These are phyloP conservation scores for Mesochorus sp. DNA, from an alignment of 2,888 invertebrate genomes.

Conservation along the genomic window DNA sequence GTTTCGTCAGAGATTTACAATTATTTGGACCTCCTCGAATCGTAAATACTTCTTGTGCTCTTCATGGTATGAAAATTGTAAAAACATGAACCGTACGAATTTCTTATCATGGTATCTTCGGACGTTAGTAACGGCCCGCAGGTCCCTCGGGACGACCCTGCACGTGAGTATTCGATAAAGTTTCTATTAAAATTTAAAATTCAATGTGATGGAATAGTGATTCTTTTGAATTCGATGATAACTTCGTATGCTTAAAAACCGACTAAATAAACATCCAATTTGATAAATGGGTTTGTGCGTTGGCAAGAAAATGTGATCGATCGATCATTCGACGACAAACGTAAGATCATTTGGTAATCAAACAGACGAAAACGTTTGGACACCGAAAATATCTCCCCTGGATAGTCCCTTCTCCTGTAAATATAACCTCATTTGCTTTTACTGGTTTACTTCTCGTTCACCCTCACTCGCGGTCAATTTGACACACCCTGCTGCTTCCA, in stretches of 20 bases:
- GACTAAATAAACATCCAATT: background rate
- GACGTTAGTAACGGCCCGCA: no score
- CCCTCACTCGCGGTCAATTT: background rate
- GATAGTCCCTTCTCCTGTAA: no score
- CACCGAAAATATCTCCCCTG: no score
- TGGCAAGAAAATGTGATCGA: no score
- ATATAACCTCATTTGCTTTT: background rate
- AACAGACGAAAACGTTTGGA: no score
- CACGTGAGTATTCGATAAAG: background rate
- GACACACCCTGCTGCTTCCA: no score
- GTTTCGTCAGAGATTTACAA: background rate
- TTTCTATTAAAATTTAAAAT: conserved; percentile 14
- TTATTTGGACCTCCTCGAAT: background rate
- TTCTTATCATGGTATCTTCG: background rate
- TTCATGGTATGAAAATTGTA: background rate
- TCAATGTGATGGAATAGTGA: background rate
- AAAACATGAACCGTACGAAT: conserved; percentile 10
- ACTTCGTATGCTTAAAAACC: background rate
- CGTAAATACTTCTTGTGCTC: background rate
- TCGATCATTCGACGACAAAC: no score
- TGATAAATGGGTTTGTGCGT: no score
- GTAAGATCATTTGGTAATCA: no score
- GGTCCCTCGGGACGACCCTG: background rate
- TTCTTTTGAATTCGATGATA: no score
- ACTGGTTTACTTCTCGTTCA: background rate